Base-by-base conservation (phyloP, 1,140 invertebrate species). In the Brachionus angularis region DNA sequence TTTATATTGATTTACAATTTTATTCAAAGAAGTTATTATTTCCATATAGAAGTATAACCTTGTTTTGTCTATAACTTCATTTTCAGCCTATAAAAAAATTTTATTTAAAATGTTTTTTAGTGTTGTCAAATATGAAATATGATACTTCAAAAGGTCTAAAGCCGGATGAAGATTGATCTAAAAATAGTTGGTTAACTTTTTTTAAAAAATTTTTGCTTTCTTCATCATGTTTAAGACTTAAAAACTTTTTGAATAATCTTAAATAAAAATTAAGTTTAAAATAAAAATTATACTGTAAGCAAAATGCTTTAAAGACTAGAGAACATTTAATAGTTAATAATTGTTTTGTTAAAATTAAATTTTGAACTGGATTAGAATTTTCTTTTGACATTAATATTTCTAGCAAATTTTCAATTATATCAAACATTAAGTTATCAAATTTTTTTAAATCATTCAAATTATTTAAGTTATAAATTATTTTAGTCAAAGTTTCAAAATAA, bases 311-410 rank as follows among this genome's bases (percentile, higher is more conserved):
- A 21, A 58, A 58, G 3, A 58, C 18, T 29, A 58, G 27, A 36
- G 53, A 58, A 39, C 53, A 58, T 39, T 58, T 58, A 12, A 58
- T 12, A 29, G 25, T 3, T 58, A 58, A 39, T 33, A 39, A 58
- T 34, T 39, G 34, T 18, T 34, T 14, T 16, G 18, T 21, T 7
- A 29, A 39, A 23, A 23, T n/a, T n/a, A n/a, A n/a, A 39, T 2
- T 23, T 23, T 16, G 8, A n/a, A 58, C 36, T 23, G 39, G 21
- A 39, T 39, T 58, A 2, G 5, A 33, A 58, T 36, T 39, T 14
- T 39, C 23, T 10, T 58, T 23, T 23, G 53, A 58, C n/a, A 39
- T 23, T 23, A 39, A 10, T 39, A 58, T 23, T 23, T 58, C 36
- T 14, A 58, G 53, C 10, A 58, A 23, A 39, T 21, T 23, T 4